Evolutionary conservation across 2,113 vertebrate species (phyloP).

Genomic region (Cromileptes altivelis): DNA sequence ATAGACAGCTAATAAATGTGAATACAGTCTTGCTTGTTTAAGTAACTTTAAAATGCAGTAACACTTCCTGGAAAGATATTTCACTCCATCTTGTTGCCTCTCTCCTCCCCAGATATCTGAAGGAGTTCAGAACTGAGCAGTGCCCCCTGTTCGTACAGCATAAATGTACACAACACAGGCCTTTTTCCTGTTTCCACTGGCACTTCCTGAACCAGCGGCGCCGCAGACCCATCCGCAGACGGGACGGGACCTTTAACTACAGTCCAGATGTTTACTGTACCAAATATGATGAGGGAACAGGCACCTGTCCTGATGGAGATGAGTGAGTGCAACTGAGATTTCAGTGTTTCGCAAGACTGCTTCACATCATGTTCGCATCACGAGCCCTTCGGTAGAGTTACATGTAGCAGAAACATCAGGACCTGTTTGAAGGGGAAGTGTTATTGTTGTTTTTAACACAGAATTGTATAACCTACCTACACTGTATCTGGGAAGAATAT

Average conservation of each 20-base stretch:
- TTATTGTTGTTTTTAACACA: background rate
- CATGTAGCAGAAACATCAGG: background rate
- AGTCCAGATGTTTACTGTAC: conserved; percentile 98
- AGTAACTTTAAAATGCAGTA: background rate
- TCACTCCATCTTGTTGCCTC: background rate
- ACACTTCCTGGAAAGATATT: background rate
- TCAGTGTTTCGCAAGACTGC: background rate
- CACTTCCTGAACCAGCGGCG: conserved; percentile 98
- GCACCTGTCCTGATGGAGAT: conserved; percentile 96
- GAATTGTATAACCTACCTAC: background rate
- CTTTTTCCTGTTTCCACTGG: conserved; percentile 99
- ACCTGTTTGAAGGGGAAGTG: background rate
- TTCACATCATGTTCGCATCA: background rate
- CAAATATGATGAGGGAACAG: conserved; percentile 97
- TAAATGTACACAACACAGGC: conserved; percentile 97
- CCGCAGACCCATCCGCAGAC: conserved; percentile 93
- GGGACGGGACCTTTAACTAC: conserved; percentile 98
- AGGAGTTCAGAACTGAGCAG: conserved; percentile 98
- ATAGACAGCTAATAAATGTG: background rate
- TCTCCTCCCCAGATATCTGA: conserved; percentile 90
- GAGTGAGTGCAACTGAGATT: conserved; percentile 88
- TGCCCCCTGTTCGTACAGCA: conserved; percentile 98
- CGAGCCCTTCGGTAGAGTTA: background rate
- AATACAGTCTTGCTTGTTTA: background rate
- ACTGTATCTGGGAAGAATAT: background rate